Base-by-base conservation (phyloP, 2,113 vertebrate species). In the Xyliphius kryptos region DNA sequence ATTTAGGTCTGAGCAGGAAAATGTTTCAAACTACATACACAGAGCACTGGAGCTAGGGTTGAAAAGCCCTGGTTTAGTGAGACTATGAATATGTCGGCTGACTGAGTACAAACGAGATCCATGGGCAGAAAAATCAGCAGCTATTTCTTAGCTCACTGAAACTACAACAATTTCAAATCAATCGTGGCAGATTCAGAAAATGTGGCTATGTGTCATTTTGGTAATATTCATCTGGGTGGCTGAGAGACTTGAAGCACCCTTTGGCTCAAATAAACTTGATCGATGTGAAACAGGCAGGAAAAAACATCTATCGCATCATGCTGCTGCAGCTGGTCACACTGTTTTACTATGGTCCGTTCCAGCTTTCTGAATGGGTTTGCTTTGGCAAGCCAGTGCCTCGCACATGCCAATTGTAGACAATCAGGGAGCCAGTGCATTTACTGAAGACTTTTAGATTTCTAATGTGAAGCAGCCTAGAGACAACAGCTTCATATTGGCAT, bases 261-360 rank as follows among this genome's bases (percentile, higher is more conserved):
- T 36, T 66, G 54, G 21, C 7, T 38, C 54, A 49, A 63, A 56
- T 43, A 56, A 47, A 56, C 22, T 32, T 64, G 37, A 66, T 50
- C 15, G 9, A 58, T 47, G 47, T 43, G 44, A 19, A 66, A 48
- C 61, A 52, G 57, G 19, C 13, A 53, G 19, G 38, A 48, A 67
- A 43, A 48, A 71, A 37, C 36, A 50, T 51, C 13, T 52, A 44
- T 37, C 54, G 26, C 17, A 52, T 51, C 47, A 49, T 19, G 47
- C 16, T 50, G 54, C 47, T 66, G 44, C 55, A 58, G 54, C 55
- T 40, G 47, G 36, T 43, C 47, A 17, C 3, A 26, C 46, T 19
- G 20, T 47, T 58, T 32, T 52, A 26, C 12, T 7, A 59, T 43
- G 37, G 38, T 51, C 55, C 20, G 47, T 64, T 64, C 46, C 56